Evolutionary conservation across 2,888 invertebrate species (phyloP), one percentile per base, ranked within the genome.

Genomic region (Ophion obscuratus): DNA sequence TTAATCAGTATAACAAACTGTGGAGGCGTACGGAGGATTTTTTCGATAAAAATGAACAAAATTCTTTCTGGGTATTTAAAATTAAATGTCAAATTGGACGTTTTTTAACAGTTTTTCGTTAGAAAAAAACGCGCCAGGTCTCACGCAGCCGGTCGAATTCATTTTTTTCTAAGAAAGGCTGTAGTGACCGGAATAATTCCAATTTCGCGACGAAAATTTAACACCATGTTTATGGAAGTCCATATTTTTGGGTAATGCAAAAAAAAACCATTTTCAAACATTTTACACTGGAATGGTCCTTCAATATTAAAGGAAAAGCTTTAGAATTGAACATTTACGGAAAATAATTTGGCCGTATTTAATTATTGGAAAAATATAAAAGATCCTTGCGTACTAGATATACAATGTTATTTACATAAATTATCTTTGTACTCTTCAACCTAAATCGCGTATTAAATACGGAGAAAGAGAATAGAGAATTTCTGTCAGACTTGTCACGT

Each of bases 401-500:
- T 40, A 20, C 59, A 27, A 27, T 17, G 53, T 24, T 36, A 27
- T 27, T 85, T 78, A 78, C 61, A 66, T 40, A 57, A 70, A 57
- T 84, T 70, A 62, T 67, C 62, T 77, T 59, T 67, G 17, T 17
- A 62, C 68, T 31, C 78, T 67, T 70, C 70, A 64, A 47, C 47
- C 57, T 68, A 59, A n/a, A 59, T 47, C 40, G 59, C 79, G 27
- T 40, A 53, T 61, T 24, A 77, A 36, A 78, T 10, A 36, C 36
- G 70, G 59, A 17, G 76, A 36, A 27, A 67, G 47, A 79, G 61
- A 31, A 77, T 53, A 24, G 67, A 57, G 64, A 81, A 81, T 70
- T 85, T n/a, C 77, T 85, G 84, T 81, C 84, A 77, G 84, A 59
- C 77, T 59, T 64, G 79, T 84, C 77, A 77, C 71, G 80, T 71